These are phyloP conservation scores for Nerophis lumbriciformis DNA, from an alignment of 2,113 vertebrate genomes.

Conservation along the genomic window DNA sequence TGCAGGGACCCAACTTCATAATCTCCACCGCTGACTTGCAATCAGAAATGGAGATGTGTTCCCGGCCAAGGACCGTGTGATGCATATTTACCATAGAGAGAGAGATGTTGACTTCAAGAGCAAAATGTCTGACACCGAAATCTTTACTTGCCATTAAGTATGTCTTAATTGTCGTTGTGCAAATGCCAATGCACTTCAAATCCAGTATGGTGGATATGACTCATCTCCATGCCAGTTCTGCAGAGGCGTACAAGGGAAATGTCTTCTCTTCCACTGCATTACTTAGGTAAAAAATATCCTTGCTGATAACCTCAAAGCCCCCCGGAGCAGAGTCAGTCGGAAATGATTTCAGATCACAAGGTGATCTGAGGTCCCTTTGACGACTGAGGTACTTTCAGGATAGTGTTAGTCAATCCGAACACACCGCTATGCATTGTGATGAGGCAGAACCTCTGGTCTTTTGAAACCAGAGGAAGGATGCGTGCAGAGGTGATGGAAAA, in stretches of 20 bases:
- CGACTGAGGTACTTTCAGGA: constrained; percentile 21
- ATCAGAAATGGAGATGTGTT: background rate
- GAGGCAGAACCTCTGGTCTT: constrained; percentile 9
- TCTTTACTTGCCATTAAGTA: background rate
- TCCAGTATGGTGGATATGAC: background rate
- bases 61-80: background rate
- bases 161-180: constrained; percentile 1
- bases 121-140: background rate
- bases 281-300: background rate
- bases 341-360: constrained; percentile 22
- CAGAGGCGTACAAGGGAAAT: background rate
- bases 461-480: background rate
- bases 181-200: background rate
- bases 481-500: background rate
- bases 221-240: background rate
- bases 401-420: constrained; percentile 10
- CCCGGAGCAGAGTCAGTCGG: constrained; percentile 7
- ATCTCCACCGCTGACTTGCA: background rate
- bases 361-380: constrained; percentile 32
- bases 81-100: background rate
- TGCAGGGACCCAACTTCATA: constrained; percentile 2
- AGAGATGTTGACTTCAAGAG: background rate
- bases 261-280: background rate
- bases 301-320: constrained; percentile 17
- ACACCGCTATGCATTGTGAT: constrained; percentile 39